These are phyloP conservation scores for Cynopterus brachyotis DNA, from an alignment of 2,113 vertebrate species.

Conservation along the genomic window DNA sequence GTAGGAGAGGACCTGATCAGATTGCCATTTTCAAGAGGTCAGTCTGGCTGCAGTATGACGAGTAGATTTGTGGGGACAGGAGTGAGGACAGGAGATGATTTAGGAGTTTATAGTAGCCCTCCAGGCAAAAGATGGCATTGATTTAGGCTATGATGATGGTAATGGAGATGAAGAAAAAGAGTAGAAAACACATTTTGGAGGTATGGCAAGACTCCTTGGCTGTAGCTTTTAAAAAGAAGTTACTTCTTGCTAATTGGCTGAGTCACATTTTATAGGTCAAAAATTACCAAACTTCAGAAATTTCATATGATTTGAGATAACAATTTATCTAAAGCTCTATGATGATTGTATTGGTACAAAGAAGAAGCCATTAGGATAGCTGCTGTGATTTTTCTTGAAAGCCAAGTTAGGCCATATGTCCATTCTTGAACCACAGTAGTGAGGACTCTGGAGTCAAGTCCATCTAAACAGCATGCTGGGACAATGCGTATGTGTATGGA, in stretches of 20 bases:
- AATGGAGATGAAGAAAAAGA: neutral
- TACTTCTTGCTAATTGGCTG: slow-evolving; percentile 14
- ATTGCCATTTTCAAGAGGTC: neutral
- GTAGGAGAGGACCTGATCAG: neutral
- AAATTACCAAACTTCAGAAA: neutral
- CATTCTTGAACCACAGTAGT: neutral
- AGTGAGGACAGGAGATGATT: neutral
- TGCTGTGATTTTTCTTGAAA: neutral
- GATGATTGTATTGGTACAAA: neutral
- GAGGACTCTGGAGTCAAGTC: neutral
- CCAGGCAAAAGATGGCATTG: neutral
- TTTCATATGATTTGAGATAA: neutral
- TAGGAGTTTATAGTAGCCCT: neutral
- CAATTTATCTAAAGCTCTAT: neutral
- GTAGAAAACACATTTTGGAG: neutral
- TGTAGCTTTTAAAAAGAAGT: neutral
- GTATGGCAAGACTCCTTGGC: neutral
- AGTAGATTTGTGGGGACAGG: neutral
- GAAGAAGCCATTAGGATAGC: neutral
- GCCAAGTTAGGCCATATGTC: neutral
- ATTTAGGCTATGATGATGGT: neutral
- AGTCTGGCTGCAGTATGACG: neutral
- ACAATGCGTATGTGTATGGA: neutral
- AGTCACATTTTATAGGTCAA: neutral
- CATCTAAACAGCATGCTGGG: neutral